Evolutionary conservation across 2,113 vertebrate genomes (phyloP), one percentile per base, ranked within the genome.

Genomic region (Taxidea taxus): DNA sequence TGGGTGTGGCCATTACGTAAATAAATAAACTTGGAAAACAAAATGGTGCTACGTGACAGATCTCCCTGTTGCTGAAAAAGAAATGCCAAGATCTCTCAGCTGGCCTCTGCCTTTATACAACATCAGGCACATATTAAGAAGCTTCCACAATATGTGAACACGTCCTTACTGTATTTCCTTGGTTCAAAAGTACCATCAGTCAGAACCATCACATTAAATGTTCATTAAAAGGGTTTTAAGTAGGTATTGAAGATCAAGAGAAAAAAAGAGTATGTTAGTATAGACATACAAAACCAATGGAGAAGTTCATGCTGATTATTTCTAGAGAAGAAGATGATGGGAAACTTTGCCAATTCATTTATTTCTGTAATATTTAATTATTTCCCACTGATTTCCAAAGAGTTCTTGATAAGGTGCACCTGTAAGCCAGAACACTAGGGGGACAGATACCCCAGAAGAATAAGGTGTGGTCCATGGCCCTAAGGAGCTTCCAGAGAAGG

Each of bases 381-480:
- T 42, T 97, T 86, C 74, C 90, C 80, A 34, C 29, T 74, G 60
- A 70, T 58, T 91, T 44, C 82, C 75, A 84, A 81, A 75, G 78
- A 75, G 31, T 58, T 93, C 75, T 80, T 42, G 70, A 23, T 4
- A 66, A 68, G 31, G 56, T 37, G 23, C 39, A 62, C 16, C 78
- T 27, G 15, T 6, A 49, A 44, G 34, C 56, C 54, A 58, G 74
- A 74, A 62, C 3, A 9, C 12, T 20, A 14, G 31, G 78, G 29
- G 39, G 25, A 44, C 72, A 42, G 3, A 15, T 58, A 6, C 80
- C 62, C 42, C 87, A 34, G 72, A 62, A 83, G 78, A 68, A 37
- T 0, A 0, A 39, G 83, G 20, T 9, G 3, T 13, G 42, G 7
- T 7, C 25, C 20, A 0, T 0, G 1, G 31, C 44, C 58, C 44